A percentile compares a stretch with the other conserved stretches of the same genome.
These are phyloP conservation scores for Sitta europaea DNA, from an alignment of 2,113 vertebrate species.

Conservation along the genomic window DNA sequence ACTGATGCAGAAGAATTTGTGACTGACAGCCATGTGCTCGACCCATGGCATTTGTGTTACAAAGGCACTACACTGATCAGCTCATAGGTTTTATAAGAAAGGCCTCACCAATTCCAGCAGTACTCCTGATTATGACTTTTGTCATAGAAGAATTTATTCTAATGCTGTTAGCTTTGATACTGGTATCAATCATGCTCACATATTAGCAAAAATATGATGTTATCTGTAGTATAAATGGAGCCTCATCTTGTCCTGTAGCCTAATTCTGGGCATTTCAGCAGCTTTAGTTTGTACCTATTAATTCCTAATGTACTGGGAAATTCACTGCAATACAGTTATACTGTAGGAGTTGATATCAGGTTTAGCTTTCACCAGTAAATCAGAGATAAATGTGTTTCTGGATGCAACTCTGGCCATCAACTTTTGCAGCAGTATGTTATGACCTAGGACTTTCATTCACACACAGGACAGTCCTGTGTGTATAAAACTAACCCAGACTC, in stretches of 20 bases:
- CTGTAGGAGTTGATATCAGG: not conserved
- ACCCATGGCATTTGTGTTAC: not conserved
- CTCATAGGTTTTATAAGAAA: not conserved
- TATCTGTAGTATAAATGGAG: not conserved
- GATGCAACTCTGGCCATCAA: not conserved
- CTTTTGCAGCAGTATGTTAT: not conserved
- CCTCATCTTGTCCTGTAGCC: not conserved
- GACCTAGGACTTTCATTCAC: not conserved
- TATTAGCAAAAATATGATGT: not conserved
- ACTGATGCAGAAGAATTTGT: not conserved
- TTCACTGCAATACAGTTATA: not conserved
- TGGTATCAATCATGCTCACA: rapidly evolving
- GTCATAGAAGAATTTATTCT: not conserved
- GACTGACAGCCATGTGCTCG: not conserved
- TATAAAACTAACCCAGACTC: not conserved
- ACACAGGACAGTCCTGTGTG: not conserved
- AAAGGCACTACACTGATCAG: not conserved
- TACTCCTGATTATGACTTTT: not conserved
- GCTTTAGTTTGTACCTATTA: not conserved
- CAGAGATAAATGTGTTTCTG: not conserved
- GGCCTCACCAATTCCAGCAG: not conserved
- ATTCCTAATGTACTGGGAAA: not conserved
- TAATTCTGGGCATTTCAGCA: not conserved
- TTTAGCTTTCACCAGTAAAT: not conserved
- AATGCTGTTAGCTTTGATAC: not conserved